Percentiles rank a stretch among this genome's conserved stretches.
phyloP scores from a whole-genome alignment of 2,888 invertebrate genomes.

The Trichopoda pennipes region DNA sequence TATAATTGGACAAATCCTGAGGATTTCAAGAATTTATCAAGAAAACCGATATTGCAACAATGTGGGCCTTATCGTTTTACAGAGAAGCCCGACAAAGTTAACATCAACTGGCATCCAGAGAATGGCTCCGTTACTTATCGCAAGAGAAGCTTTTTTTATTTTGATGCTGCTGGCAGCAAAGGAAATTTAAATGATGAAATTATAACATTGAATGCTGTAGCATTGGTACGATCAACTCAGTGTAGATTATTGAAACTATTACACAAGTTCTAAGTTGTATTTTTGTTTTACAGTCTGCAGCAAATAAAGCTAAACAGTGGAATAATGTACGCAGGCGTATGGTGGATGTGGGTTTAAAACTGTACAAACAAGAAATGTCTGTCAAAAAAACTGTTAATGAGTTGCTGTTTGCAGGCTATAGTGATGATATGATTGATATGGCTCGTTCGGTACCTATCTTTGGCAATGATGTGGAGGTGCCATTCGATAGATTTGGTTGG shows the following conservation, averaged over 20 bases:
- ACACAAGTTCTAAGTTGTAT: background rate
- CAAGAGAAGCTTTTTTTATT: constrained; percentile 86
- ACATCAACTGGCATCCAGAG: constrained; percentile 86
- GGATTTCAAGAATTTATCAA: constrained; percentile 82
- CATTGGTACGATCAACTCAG: constrained; percentile 84
- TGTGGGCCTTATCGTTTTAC: constrained; percentile 85
- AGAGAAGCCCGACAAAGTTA: constrained; percentile 85
- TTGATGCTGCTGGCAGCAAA: constrained; percentile 77
- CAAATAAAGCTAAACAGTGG: constrained; percentile 83
- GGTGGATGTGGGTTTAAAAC: constrained; percentile 84
- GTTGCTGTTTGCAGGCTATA: constrained; percentile 90
- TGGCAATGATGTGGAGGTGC: constrained; percentile 82
- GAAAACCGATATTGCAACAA: constrained; percentile 83
- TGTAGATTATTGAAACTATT: background rate
- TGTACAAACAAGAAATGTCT: constrained; percentile 83
- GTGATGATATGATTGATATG: constrained; percentile 86
- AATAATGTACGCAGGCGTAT: constrained; percentile 83
- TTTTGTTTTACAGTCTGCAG: constrained; percentile 81
- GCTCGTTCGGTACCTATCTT: constrained; percentile 84
- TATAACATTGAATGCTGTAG: constrained; percentile 85
- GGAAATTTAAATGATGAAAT: constrained; percentile 72
- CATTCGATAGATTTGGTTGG: constrained; percentile 91
- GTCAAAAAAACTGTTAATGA: constrained; percentile 86
- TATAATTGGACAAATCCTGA: constrained; percentile 92
- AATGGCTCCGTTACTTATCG: constrained; percentile 88